Conservation (phyloP, 2,113 vertebrate genomes). For the Malurus melanocephalus region DNA sequence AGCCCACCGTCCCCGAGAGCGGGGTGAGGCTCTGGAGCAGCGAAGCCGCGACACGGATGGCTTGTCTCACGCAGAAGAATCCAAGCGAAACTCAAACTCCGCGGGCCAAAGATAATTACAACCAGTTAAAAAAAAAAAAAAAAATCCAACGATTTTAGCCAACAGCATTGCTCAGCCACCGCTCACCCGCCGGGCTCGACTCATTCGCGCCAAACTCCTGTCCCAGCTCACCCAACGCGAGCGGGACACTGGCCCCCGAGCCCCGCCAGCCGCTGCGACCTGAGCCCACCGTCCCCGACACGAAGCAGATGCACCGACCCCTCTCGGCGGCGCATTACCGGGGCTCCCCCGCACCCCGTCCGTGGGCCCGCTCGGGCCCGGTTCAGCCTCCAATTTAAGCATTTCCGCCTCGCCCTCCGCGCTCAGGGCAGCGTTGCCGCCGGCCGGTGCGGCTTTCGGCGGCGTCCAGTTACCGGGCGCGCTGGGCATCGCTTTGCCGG, state of each 20-base stretch:
- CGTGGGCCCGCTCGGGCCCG: neutral
- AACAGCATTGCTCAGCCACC: neutral
- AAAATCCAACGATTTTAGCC: neutral
- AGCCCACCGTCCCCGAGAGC: no score
- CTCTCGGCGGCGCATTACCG: neutral
- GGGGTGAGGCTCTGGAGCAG: neutral
- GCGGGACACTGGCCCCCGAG: neutral
- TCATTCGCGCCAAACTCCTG: neutral
- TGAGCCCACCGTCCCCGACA: neutral
- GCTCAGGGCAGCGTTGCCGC: neutral
- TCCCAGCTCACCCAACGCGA: neutral
- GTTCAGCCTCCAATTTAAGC: neutral
- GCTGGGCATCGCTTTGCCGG: neutral
- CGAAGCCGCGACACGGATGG: neutral
- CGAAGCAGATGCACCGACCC: neutral
- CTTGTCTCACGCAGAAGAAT: neutral
- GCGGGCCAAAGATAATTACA: neutral
- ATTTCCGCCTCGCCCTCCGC: neutral
- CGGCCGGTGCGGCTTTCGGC: neutral
- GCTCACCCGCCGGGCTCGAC: neutral
- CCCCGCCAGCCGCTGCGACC: neutral
- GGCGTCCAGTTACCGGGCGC: neutral
- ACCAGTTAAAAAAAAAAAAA: neutral
- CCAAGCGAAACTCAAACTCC: neutral
- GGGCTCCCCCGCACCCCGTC: neutral